These are phyloP conservation scores for Fringilla coelebs DNA, from an alignment of 2,797 vertebrate genomes.

Conservation along the genomic window DNA sequence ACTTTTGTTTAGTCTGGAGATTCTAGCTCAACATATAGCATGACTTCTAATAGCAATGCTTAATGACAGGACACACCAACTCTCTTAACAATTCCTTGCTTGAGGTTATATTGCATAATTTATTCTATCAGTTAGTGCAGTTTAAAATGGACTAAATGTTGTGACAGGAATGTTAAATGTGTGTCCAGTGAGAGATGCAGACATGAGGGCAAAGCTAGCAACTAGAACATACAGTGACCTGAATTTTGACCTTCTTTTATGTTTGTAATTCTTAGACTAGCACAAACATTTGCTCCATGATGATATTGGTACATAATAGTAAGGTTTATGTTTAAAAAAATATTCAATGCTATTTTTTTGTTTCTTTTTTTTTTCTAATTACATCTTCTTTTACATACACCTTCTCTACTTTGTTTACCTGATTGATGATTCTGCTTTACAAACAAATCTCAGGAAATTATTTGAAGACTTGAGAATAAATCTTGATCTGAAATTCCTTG, in stretches of 20 bases:
- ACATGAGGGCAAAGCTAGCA: background rate
- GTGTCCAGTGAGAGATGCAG: background rate
- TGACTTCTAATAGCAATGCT: background rate
- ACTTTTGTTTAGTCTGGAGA: background rate
- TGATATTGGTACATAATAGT: background rate
- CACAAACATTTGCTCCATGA: background rate
- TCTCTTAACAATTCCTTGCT: background rate
- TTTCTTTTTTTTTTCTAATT: too few relatives aligned
- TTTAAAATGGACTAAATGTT: background rate
- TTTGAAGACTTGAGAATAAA: background rate
- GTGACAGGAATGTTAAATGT: background rate
- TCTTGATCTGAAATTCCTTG: background rate
- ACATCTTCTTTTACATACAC: background rate
- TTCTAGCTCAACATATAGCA: background rate
- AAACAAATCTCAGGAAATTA: background rate
- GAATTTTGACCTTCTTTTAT: background rate
- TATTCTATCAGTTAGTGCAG: background rate
- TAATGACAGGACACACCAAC: background rate
- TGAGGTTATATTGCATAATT: background rate
- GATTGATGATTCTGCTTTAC: background rate
- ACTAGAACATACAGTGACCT: background rate
- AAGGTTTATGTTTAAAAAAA: background rate
- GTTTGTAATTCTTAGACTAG: background rate
- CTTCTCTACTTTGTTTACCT: background rate
- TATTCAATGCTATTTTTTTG: fast-evolving